Evolutionary conservation across 1,140 invertebrate genomes (phyloP), one percentile per base, ranked within the genome.

Genomic region (Lasaia peninsularis): DNA sequence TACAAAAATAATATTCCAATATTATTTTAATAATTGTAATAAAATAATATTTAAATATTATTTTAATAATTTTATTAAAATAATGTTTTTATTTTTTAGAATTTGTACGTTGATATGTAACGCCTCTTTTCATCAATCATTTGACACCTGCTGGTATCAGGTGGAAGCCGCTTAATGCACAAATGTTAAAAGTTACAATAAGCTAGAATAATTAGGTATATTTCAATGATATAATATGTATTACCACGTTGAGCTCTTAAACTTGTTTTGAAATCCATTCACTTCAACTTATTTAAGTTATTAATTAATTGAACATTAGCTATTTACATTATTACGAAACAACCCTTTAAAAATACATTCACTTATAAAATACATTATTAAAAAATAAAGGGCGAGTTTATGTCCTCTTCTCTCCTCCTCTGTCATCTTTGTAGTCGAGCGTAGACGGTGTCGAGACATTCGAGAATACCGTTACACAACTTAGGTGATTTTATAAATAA

Each of bases 41-140:
- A 28, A 28, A 28, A 28, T 44, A 44, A 44, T 44, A 44, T 14
- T 44, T 44, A 8, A 44, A 44, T 44, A 44, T 44, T 44, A 44
- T 44, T 44, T 44, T 44, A 44, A 44, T 44, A 44, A 44, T 3
- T 2, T 10, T 44, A 44, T 44, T 44, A 44, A 14, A 44, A 16
- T 44, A 44, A 44, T 20, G 18, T 44, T 44, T 44, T 44, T 44
- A 44, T 44, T 44, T 44, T 44, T 44, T 44, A 44, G 37, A 44
- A 44, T 44, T 44, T 20, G 37, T 44, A 44, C 37, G 37, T 44
- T 44, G 37, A 44, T 44, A 44, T 44, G 37, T 16, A 18, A 44
- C n/a, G 9, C 37, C 37, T 44, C 37, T 44, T 44, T 44, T 44
- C 37, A 44, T 40, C 16, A 18, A 16, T 16, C 12, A 16, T 40